Evolutionary conservation across 2,113 vertebrate species (phyloP).

Genomic region (Siniperca knerii): DNA sequence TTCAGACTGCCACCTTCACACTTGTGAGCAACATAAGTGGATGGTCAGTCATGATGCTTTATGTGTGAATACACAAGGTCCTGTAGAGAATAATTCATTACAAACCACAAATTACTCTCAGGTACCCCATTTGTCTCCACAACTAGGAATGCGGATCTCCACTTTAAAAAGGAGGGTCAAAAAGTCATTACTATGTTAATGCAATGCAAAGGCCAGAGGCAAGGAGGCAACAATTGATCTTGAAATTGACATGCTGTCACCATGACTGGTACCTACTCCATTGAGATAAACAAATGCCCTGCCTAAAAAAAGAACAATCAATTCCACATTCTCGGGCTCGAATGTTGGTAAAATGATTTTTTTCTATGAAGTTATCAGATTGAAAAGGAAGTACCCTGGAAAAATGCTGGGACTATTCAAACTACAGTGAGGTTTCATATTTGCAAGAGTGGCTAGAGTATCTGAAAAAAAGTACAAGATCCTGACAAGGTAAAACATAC

Average conservation of each 20-base stretch:
- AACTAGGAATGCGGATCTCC: slow-evolving; percentile 51
- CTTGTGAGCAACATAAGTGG: background rate
- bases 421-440: background rate
- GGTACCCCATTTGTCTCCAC: slow-evolving; percentile 52
- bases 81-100: slow-evolving; percentile 46
- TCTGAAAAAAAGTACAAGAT: background rate
- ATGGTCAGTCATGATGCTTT: slow-evolving; percentile 25
- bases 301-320: slow-evolving; percentile 75
- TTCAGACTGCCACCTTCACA: background rate
- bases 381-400: slow-evolving; percentile 41
- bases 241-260: slow-evolving; percentile 85
- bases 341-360: slow-evolving; percentile 74
- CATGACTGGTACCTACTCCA: slow-evolving; percentile 69
- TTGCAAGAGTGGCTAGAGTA: background rate
- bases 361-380: slow-evolving; percentile 71
- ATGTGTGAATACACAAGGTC: slow-evolving; percentile 26
- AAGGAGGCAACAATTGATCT: slow-evolving; percentile 84
- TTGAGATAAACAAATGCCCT: slow-evolving; percentile 81
- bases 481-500: background rate
- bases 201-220: slow-evolving; percentile 81
- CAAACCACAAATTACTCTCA: slow-evolving; percentile 56
- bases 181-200: slow-evolving; percentile 86
- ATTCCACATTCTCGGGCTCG: slow-evolving; percentile 55
- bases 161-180: slow-evolving; percentile 73
- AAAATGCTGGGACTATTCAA: background rate